Percentiles rank a stretch among this genome's conserved stretches.
Evolutionary conservation across 2,797 vertebrate species (phyloP).

Genomic region (Anguilla marmorata): DNA sequence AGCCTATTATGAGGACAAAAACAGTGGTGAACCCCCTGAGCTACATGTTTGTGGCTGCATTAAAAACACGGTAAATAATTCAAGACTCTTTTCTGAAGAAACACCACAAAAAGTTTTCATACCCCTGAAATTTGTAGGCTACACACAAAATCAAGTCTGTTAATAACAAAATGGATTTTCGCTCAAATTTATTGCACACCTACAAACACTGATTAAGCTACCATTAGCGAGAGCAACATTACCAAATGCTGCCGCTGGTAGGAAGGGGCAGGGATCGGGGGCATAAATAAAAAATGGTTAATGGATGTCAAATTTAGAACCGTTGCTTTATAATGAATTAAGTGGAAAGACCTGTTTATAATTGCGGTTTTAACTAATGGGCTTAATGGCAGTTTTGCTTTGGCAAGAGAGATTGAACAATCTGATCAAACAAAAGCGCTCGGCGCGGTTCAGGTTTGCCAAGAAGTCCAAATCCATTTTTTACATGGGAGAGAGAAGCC

Average conservation of each 20-base stretch:
- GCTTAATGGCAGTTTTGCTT: conserved; percentile 11
- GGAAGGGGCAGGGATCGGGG: neutral
- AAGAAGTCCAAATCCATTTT: conserved; percentile 12
- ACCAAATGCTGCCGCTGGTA: neutral
- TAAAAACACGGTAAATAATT: conserved; percentile 58
- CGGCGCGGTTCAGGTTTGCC: neutral
- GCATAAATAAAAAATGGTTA: conserved; percentile 58
- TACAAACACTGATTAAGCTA: conserved; percentile 19
- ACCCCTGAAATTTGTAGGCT: conserved; percentile 35
- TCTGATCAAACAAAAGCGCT: neutral
- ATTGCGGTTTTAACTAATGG: conserved; percentile 18
- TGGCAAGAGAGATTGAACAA: conserved; percentile 5
- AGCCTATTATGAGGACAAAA: neutral
- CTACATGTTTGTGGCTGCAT: neutral
- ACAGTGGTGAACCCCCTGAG: conserved; percentile 21
- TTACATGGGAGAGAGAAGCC: conserved; percentile 6
- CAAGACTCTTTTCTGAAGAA: conserved; percentile 48
- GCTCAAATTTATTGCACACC: conserved; percentile 18
- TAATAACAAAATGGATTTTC: conserved; percentile 30
- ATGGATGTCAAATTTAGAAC: conserved; percentile 58
- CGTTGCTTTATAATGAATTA: conserved; percentile 15
- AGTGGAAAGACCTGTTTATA: conserved; percentile 1
- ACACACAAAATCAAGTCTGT: conserved; percentile 24
- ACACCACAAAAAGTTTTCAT: conserved; percentile 51
- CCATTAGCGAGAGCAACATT: conserved; percentile 15